Conservation (phyloP, 2,113 vertebrate genomes). For the Scolopax mira region DNA sequence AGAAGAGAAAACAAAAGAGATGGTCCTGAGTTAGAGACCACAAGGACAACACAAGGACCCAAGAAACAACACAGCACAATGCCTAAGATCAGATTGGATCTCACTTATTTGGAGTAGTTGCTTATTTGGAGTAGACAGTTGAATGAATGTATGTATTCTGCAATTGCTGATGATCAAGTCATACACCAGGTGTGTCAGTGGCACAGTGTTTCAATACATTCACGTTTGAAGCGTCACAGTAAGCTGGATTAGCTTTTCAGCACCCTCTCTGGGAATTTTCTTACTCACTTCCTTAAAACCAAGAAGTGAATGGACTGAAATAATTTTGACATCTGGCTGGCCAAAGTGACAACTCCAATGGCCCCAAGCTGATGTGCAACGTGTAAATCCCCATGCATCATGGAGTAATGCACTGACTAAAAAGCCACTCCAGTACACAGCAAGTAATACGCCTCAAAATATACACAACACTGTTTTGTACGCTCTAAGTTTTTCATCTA, state of each 20-base stretch:
- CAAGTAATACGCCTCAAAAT: not conserved
- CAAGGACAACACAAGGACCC: not conserved
- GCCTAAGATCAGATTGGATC: not conserved
- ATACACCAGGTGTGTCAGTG: not conserved
- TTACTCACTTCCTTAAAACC: not conserved
- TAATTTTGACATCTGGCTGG: not conserved
- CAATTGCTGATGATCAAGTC: not conserved
- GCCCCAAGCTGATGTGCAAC: not conserved
- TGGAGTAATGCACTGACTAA: not conserved
- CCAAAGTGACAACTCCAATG: not conserved
- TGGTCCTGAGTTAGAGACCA: not conserved
- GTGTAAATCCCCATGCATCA: accelerated
- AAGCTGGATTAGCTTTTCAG: not conserved
- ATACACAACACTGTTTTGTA: accelerated
- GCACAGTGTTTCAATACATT: not conserved
- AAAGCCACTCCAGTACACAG: not conserved
- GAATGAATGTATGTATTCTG: not conserved
- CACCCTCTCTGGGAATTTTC: not conserved
- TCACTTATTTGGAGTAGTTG: not conserved
- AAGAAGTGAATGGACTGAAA: not conserved
- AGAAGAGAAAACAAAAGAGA: not conserved
- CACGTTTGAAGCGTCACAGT: accelerated
- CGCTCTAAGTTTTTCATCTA: not conserved
- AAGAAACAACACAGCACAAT: not conserved
- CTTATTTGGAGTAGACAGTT: not conserved